Evolutionary conservation across 2,888 invertebrate genomes (phyloP), one percentile per base, ranked within the genome.

Genomic region (Latheticus oryzae): DNA sequence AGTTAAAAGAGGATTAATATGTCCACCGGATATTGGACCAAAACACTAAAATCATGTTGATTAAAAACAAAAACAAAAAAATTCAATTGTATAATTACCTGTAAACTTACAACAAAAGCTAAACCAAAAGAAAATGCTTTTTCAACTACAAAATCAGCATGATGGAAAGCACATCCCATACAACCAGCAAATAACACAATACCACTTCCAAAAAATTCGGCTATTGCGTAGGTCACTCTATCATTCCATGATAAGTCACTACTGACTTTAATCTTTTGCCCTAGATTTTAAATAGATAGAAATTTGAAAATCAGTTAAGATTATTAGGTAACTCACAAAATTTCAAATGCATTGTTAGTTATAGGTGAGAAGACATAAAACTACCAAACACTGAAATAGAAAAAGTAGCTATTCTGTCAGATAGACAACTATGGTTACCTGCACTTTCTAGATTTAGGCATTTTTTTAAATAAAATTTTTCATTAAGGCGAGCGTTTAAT

Each of bases 1-100:
- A 0, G 90, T 89, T 1, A 92, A 87, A 0, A 87, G 83, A 0
- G 92, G 91, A 75, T 92, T 92, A 71, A 92, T 80, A 69, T 89
- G 90, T 0, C 89, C 87, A 21, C 89, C 89, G 19, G 91, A 91
- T 33, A 91, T 82, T 70, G 90, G 90, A 2, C 88, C 91, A 61
- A 90, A 87, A 55, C 85, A 85, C 83, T 87, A 78, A 40, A 66
- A 37, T 8, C 9, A 9, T 1, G 9, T 28, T 17, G 16, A 21
- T 50, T 30, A 0, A 16, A 15, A 7, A 13, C 9, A 28, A 15
- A 12, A 9, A 2, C n/a, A n/a, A n/a, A n/a, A n/a, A n/a, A n/a
- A n/a, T 28, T 28, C 2, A 8, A n/a, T n/a, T 28, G 1, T 9
- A 2, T 9, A n/a, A 26, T 9, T 28, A 51, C 52, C 42, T 52